phyloP scores from a whole-genome alignment of 2,113 vertebrate genomes.

The Lagenorhynchus albirostris region DNA sequence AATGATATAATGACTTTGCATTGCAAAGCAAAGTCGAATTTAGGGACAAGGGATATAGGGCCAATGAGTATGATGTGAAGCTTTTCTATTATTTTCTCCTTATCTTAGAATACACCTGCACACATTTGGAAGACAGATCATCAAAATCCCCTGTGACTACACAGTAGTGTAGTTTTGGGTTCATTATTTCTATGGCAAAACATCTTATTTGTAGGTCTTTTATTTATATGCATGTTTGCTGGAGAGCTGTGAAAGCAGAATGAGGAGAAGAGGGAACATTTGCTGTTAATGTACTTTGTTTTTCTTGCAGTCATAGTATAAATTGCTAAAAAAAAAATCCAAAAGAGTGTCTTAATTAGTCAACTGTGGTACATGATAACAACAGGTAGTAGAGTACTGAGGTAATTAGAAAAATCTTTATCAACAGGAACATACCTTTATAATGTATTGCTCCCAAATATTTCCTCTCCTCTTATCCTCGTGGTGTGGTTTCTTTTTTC shows the following conservation, averaged over 20 bases:
- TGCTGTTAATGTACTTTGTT: neutral
- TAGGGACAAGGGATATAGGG: neutral
- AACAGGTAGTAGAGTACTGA: neutral
- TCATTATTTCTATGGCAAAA: slow-evolving; percentile 48
- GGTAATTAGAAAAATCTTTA: neutral
- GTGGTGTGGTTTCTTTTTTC: neutral
- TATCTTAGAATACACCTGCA: neutral
- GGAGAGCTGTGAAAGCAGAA: slow-evolving; percentile 5
- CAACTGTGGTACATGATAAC: neutral
- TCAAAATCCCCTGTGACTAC: slow-evolving; percentile 28
- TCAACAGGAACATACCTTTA: neutral
- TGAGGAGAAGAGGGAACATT: neutral
- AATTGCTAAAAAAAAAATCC: neutral
- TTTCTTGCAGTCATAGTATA: neutral
- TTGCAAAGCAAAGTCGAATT: neutral
- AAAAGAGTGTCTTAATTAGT: neutral
- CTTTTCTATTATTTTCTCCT: neutral
- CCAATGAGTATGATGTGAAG: neutral
- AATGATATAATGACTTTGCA: neutral
- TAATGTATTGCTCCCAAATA: neutral
- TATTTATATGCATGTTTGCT: slow-evolving; percentile 36
- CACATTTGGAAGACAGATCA: slow-evolving; percentile 36
- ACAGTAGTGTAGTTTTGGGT: neutral
- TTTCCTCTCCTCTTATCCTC: neutral
- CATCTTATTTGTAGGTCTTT: slow-evolving; percentile 16